Evolutionary conservation across 2,888 invertebrate species (phyloP).

Genomic region (Timema cristinae): DNA sequence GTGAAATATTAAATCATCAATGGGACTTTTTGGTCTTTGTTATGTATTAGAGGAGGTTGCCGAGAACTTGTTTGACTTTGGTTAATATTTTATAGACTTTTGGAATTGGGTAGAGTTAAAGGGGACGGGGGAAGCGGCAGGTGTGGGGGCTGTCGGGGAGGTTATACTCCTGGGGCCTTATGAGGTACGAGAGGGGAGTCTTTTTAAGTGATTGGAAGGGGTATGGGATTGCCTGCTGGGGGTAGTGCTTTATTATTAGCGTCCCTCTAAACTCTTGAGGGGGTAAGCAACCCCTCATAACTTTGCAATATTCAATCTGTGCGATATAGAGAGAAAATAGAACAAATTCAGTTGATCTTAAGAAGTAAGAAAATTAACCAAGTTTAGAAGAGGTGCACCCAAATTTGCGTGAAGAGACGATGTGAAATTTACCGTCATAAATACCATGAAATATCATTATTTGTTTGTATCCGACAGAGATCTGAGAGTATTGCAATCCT

Average conservation of each 20-base stretch:
- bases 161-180: not conserved
- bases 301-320: no score
- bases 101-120: constrained; percentile 17
- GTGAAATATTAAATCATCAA: constrained; percentile 29
- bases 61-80: constrained; percentile 29
- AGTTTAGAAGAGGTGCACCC: no score
- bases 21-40: constrained; percentile 27
- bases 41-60: constrained; percentile 16
- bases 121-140: not conserved
- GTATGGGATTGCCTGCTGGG: constrained; percentile 10
- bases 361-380: no score
- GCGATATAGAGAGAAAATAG: no score
- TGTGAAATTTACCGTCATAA: no score
- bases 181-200: constrained; percentile 5
- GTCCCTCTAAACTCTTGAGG: not conserved
- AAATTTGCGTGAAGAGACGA: no score
- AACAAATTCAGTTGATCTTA: no score
- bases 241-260: constrained; percentile 20
- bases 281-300: no score
- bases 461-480: no score
- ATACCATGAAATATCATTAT: no score
- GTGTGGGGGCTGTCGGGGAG: not conserved
- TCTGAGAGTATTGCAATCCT: no score
- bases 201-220: not conserved
- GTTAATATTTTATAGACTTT: constrained; percentile 29